Evolutionary conservation across 2,113 vertebrate species (phyloP).

Genomic region (Marcusenius ussheri): DNA sequence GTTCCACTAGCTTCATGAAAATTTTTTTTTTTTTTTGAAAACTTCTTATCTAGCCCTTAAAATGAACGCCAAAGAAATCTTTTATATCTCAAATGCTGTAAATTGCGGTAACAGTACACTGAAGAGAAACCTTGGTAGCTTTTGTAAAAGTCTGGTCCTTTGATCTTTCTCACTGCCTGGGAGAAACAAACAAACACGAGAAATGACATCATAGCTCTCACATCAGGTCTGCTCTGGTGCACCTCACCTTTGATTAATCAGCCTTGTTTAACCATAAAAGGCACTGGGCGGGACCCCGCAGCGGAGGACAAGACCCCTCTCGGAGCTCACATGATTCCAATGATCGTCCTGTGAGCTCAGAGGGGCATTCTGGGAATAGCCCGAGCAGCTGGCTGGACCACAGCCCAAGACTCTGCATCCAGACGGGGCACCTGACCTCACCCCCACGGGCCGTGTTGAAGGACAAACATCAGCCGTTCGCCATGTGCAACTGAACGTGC

Average conservation of each 20-base stretch:
- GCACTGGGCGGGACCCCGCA: not conserved
- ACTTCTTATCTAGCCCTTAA: not conserved
- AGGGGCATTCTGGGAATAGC: not conserved
- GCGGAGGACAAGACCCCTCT: not conserved
- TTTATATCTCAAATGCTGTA: not conserved
- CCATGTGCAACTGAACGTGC: not conserved
- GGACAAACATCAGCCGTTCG: not conserved
- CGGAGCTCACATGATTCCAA: not conserved
- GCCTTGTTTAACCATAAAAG: not conserved
- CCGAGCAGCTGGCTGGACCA: not conserved
- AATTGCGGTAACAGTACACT: no score
- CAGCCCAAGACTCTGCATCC: not conserved
- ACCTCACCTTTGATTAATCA: not conserved
- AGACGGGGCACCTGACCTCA: not conserved
- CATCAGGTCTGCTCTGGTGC: not conserved
- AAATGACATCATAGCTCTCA: not conserved
- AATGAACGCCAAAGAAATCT: not conserved
- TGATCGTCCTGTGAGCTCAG: not conserved
- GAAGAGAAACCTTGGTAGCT: not conserved
- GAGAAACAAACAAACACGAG: not conserved
- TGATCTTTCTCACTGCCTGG: not conserved
- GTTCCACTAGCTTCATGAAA: not conserved
- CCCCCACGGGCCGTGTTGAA: not conserved
- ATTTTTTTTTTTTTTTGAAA: not conserved
- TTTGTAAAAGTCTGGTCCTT: not conserved